Conservation (phyloP, 2,113 vertebrate genomes). For the Edolisoma coerulescens region DNA sequence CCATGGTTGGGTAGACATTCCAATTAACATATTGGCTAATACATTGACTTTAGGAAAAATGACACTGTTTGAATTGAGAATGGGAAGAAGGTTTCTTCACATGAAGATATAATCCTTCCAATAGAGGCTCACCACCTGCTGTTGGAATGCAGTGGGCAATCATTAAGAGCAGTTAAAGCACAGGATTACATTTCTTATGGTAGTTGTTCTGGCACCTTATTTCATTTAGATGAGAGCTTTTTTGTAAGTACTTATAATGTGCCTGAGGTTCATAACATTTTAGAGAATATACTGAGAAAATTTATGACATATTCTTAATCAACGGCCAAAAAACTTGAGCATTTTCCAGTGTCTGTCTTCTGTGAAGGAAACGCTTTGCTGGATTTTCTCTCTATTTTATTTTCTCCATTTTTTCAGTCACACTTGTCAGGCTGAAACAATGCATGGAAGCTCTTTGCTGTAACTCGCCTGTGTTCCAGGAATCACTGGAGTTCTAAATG, state of each 20-base stretch:
- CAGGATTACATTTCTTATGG: background rate
- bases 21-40: background rate
- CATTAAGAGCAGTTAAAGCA: background rate
- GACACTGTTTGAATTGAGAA: background rate
- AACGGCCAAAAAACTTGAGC: background rate
- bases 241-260: background rate
- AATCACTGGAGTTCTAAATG: conserved; percentile 22
- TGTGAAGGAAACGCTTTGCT: background rate
- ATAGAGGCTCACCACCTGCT: background rate
- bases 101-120: background rate
- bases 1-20: background rate
- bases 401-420: background rate
- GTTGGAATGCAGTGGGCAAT: background rate
- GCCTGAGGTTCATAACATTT: background rate
- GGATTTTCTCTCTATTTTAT: background rate
- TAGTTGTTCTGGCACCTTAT: background rate
- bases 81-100: background rate
- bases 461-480: background rate
- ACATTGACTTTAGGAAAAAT: background rate
- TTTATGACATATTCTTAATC: background rate
- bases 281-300: background rate
- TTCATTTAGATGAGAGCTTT: background rate
- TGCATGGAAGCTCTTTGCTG: background rate
- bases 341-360: background rate
- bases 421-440: conserved; percentile 7